Evolutionary conservation across 2,113 vertebrate species (phyloP).

Genomic region (Macrotus californicus): DNA sequence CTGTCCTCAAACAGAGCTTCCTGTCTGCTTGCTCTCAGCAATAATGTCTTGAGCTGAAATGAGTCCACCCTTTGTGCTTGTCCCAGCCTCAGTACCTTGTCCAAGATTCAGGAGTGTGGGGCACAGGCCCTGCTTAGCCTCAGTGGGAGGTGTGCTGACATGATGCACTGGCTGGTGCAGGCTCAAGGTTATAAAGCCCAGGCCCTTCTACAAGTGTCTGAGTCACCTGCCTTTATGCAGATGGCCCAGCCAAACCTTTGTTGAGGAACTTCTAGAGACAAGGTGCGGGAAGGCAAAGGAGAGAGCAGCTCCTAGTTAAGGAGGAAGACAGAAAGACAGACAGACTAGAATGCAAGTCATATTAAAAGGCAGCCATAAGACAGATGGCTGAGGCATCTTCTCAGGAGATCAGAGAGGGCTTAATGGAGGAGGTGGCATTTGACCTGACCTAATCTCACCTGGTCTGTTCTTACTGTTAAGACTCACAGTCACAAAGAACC

Average conservation of each 20-base stretch:
- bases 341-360: background rate
- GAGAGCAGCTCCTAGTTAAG: background rate
- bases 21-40: background rate
- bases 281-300: too few relatives aligned
- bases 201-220: background rate
- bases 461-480: background rate
- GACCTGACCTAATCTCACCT: background rate
- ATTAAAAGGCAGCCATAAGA: background rate
- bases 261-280: background rate
- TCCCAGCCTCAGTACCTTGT: background rate
- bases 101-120: background rate
- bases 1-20: slow-evolving; percentile 5
- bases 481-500: background rate
- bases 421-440: background rate
- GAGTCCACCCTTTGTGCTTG: background rate
- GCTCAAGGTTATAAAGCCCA: background rate
- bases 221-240: background rate
- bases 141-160: background rate
- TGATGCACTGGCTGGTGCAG: background rate
- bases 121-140: background rate
- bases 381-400: background rate
- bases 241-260: background rate
- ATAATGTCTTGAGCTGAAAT: background rate
- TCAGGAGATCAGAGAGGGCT: background rate
- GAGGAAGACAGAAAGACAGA: background rate